Evolutionary conservation across 2,113 vertebrate genomes (phyloP).

Genomic region (Anolis carolinensis): DNA sequence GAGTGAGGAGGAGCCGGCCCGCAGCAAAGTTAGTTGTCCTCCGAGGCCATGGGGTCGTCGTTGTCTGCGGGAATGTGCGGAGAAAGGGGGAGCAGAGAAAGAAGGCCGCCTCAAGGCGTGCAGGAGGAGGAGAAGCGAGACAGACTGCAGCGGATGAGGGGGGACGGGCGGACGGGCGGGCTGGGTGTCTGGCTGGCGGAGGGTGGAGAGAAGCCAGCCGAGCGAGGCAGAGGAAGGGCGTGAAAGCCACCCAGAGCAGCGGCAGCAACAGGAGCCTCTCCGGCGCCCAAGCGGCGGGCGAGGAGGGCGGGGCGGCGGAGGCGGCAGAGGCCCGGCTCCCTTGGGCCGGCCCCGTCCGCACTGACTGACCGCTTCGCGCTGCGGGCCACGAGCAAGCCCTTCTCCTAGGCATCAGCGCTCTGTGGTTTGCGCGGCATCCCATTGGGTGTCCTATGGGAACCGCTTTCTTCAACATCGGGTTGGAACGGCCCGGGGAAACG

Average conservation of each 20-base stretch:
- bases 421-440: too few relatives aligned
- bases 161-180: too few relatives aligned
- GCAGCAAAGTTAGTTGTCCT: background rate
- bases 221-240: conserved; percentile 35
- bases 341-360: background rate
- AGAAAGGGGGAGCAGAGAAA: background rate
- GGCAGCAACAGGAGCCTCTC: background rate
- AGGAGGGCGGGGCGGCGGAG: background rate
- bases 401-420: too few relatives aligned
- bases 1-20: background rate
- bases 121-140: conserved; percentile 26
- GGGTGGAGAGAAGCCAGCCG: background rate
- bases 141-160: background rate
- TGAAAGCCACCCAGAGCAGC: conserved; percentile 20
- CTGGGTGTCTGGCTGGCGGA: too few relatives aligned
- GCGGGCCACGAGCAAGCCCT: too few relatives aligned
- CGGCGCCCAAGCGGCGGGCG: background rate
- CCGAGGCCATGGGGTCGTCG: background rate
- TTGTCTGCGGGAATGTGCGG: too few relatives aligned
- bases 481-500: too few relatives aligned
- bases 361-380: too few relatives aligned
- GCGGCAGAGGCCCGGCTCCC: background rate
- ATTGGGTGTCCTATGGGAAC: too few relatives aligned
- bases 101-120: background rate
- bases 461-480: too few relatives aligned